Percentiles rank a stretch among this genome's conserved stretches.
phyloP scores from a whole-genome alignment of 1,140 invertebrate species.

The Drosophila pallidifrons region DNA sequence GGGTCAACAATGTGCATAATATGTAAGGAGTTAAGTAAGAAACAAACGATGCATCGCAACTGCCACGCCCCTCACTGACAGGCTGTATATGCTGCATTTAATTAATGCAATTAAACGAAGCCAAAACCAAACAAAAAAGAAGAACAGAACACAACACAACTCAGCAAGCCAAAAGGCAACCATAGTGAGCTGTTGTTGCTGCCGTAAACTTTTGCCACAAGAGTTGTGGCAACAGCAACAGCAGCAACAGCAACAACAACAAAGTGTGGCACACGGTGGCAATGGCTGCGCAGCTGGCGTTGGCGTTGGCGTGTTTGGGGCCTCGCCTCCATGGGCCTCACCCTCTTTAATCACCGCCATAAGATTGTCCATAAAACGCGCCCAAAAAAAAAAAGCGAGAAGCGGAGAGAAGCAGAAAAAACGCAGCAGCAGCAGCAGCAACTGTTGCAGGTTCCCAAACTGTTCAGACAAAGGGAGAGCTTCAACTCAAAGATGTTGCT shows the following conservation, averaged over 20 bases:
- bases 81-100: constrained; percentile 35
- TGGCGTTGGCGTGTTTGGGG: constrained; percentile 23
- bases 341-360: constrained; percentile 55
- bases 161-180: too few species aligned
- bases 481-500: constrained; percentile 1
- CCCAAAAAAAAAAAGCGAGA: constrained; percentile 24
- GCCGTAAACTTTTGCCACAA: constrained; percentile 26
- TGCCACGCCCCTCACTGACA: constrained; percentile 19
- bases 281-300: constrained; percentile 50
- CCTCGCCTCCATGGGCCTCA: constrained; percentile 39
- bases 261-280: constrained; percentile 53
- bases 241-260: constrained; percentile 37
- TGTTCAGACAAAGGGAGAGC: constrained; percentile 34
- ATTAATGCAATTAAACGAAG: constrained; percentile 57
- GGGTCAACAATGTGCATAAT: constrained; percentile 37
- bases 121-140: constrained; percentile 46
- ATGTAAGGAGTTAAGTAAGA: constrained; percentile 21
- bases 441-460: constrained; percentile 49
- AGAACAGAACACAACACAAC: too few species aligned
- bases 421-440: constrained; percentile 19
- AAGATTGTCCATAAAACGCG: constrained; percentile 57
- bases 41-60: constrained; percentile 1
- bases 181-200: neutral
- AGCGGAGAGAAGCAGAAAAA: constrained; percentile 2
- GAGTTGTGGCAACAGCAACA: constrained; percentile 2